Base-by-base conservation (phyloP, 2,888 invertebrate species). In the Lasioglossum zephyrum region DNA sequence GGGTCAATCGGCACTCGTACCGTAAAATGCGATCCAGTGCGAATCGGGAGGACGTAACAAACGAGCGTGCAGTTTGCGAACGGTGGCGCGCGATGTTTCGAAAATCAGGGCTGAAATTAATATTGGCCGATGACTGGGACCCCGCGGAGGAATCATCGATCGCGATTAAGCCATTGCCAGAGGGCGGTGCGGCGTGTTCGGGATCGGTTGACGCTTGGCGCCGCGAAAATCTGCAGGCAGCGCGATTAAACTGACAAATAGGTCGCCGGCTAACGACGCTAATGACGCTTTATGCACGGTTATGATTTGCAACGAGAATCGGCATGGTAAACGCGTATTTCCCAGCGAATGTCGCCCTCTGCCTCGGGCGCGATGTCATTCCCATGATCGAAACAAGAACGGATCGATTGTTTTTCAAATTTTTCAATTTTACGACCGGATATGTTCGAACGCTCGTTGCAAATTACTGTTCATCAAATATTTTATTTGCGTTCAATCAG, bases 171-270 rank as follows among this genome's bases (percentile, higher is more conserved):
- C 57, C 73, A 76, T 83, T 53, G 75, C 69, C 22, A 22, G 69
- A 39, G 53, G n/a, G n/a, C 53, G 22, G 22, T 22, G 22, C 53
- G 13, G 22, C 18, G 31, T 11, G 69, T 9, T 69, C 69, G 41
- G 69, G 9, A 36, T 69, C 69, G 69, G 69, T 69, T 36, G 36
- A 66, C 69, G 22, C n/a, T 16, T 31, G 63, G n/a, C 63, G 63
- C 63, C 9, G 9, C 22, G 69, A 69, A 69, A 69, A 69, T 69
- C 84, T 82, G 66, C 47, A 82, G 77, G 41, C 49, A 39, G 73
- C 16, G 69, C 44, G 83, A 75, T 82, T 76, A 79, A 79, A 85
- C 66, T 63, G 85, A 85, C 79, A 85, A 85, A 83, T 79, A 73
- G 79, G 72, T 79, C 66, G 76, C 63, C 49, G 73, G 39, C 13